Conservation (phyloP, 1,140 invertebrate species). For the Brachionus angularis region DNA sequence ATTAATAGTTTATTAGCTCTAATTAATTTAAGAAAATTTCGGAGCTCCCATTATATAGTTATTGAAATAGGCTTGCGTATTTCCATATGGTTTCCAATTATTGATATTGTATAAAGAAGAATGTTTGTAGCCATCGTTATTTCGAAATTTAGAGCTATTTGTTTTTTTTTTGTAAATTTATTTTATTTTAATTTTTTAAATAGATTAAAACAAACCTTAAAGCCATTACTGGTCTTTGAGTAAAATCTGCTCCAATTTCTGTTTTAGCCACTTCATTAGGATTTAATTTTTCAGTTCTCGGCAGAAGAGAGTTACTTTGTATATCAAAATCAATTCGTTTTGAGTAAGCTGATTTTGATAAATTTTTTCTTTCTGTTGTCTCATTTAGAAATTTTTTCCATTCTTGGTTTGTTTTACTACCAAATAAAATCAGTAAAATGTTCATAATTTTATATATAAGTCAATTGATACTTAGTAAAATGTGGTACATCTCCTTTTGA, state of each 20-base stretch:
- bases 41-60: conserved; percentile 41
- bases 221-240: conserved; percentile 13
- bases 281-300: not conserved
- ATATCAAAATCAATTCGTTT: conserved; percentile 30
- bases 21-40: conserved; percentile 23
- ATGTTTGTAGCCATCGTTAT: conserved; percentile 39
- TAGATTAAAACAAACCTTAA: not conserved
- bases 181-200: not conserved
- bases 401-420: conserved; percentile 5
- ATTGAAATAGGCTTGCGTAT: conserved; percentile 17
- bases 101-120: conserved; percentile 19
- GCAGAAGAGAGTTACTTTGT: not conserved
- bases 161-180: not conserved
- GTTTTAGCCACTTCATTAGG: conserved; percentile 28
- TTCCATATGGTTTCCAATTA: conserved; percentile 41
- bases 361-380: conserved; percentile 6
- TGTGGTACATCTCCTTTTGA: conserved; percentile 36
- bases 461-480: conserved; percentile 13
- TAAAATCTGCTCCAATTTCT: conserved; percentile 28
- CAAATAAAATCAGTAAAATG: not conserved
- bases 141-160: conserved; percentile 11
- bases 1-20: not conserved
- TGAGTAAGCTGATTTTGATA: not conserved
- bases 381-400: conserved; percentile 25
- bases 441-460: not conserved